Conservation (phyloP, 1,140 invertebrate species). For the Globodera rostochiensis region DNA sequence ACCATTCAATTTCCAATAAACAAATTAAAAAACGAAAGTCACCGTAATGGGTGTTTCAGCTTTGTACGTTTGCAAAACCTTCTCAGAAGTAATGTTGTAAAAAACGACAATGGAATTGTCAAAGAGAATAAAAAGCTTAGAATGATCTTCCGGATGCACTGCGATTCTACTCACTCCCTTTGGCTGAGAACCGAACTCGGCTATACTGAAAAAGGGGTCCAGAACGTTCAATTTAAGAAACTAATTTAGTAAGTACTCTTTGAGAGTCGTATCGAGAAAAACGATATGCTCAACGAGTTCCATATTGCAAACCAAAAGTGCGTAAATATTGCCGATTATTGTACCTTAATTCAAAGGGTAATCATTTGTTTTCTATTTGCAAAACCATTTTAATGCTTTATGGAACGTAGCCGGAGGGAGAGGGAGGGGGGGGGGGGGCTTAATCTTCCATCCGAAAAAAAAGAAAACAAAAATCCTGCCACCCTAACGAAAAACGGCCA, state of each 20-base stretch:
- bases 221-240: background rate
- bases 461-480: too few species aligned
- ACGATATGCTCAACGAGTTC: slow-evolving; percentile 31
- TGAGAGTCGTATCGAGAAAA: slow-evolving; percentile 28
- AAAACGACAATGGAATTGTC: slow-evolving; percentile 24
- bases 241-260: slow-evolving; percentile 9
- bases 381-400: too few species aligned
- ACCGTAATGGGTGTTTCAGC: slow-evolving; percentile 20
- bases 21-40: background rate
- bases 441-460: too few species aligned
- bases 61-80: slow-evolving; percentile 12
- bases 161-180: slow-evolving; percentile 2
- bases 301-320: slow-evolving; percentile 29
- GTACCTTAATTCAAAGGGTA: slow-evolving; percentile 32
- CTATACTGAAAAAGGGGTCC: background rate
- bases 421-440: too few species aligned
- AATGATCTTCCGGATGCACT: slow-evolving; percentile 12
- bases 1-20: background rate
- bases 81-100: slow-evolving; percentile 18
- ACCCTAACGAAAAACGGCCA: too few species aligned
- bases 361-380: background rate
- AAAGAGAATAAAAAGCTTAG: slow-evolving; percentile 36
- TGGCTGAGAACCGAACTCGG: slow-evolving; percentile 15
- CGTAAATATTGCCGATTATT: slow-evolving; percentile 36
- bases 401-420: too few species aligned